Conservation (phyloP, 1,140 invertebrate genomes). For the Drosophila sechellia region DNA sequence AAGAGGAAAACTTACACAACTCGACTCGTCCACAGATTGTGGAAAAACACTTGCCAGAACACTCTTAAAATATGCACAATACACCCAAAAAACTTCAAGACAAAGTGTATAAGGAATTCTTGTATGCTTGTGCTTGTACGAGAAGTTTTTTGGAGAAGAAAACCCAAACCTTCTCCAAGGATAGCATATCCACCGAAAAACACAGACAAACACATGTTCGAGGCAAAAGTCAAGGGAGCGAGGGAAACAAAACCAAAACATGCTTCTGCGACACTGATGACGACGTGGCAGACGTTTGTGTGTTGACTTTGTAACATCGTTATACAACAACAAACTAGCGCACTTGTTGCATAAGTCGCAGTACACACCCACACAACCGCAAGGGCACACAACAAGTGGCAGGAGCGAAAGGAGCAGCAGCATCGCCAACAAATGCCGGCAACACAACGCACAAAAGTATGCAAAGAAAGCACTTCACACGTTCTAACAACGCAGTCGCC, state of each 20-base stretch:
- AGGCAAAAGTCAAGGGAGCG: conserved; percentile 58
- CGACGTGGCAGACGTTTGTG: conserved; percentile 73
- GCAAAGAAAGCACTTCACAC: conserved; percentile 78
- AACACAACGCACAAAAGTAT: conserved; percentile 77
- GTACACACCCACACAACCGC: conserved; percentile 18
- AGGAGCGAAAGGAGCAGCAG: conserved; percentile 36
- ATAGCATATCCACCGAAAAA: conserved; percentile 55
- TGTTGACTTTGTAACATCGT: conserved; percentile 81
- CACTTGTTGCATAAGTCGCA: conserved; percentile 77
- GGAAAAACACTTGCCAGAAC: conserved; percentile 51
- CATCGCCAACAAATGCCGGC: conserved; percentile 20
- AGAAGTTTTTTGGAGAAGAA: conserved; percentile 39
- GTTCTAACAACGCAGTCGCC: conserved; percentile 70
- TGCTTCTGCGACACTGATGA: conserved; percentile 52
- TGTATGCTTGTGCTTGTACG: conserved; percentile 31
- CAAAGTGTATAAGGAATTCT: conserved; percentile 56
- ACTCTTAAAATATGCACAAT: conserved; percentile 59
- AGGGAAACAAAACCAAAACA: conserved; percentile 31
- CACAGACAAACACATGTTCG: conserved; percentile 52
- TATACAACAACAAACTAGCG: conserved; percentile 71
- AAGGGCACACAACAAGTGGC: conserved; percentile 65
- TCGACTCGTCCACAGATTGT: conserved; percentile 64
- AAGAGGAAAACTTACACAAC: conserved; percentile 60
- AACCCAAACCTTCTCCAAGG: conserved; percentile 15
- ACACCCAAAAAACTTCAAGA: conserved; percentile 26